phyloP scores from a whole-genome alignment of 2,113 vertebrate species.

The Dipodomys merriami region DNA sequence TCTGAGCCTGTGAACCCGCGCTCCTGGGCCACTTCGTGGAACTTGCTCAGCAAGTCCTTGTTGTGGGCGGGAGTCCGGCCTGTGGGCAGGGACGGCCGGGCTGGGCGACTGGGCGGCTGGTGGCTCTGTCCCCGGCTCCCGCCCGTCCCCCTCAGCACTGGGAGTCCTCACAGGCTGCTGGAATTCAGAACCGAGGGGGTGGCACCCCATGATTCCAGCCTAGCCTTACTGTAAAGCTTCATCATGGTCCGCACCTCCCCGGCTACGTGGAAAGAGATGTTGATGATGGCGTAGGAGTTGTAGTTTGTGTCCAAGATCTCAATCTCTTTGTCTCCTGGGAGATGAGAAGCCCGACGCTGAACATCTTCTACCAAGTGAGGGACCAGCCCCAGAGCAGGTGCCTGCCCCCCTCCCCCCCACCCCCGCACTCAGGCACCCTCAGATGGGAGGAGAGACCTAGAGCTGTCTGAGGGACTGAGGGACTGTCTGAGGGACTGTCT shows the following conservation, averaged over 20 bases:
- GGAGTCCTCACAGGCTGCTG: neutral
- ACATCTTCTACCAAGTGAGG: neutral
- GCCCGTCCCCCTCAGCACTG: neutral
- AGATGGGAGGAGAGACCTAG: neutral
- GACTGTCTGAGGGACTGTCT: neutral
- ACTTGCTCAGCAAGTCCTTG: rapidly evolving
- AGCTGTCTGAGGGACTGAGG: too few species aligned
- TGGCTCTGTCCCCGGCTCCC: too few species aligned
- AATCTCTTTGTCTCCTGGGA: neutral
- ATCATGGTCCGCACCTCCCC: rapidly evolving
- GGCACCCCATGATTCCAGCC: neutral
- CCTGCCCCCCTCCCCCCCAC: too few species aligned
- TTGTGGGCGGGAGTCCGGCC: neutral
- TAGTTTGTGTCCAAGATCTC: neutral
- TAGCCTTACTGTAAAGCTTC: slow-evolving; percentile 44
- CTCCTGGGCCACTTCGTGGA: neutral
- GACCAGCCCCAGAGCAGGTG: neutral
- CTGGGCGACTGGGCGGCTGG: too few species aligned
- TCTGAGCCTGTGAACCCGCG: rapidly evolving
- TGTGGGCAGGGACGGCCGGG: rapidly evolving
- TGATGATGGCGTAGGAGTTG: neutral
- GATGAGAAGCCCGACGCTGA: neutral
- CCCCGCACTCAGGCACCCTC: too few species aligned
- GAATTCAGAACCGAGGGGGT: neutral
- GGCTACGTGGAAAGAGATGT: rapidly evolving